Evolutionary conservation across 2,888 invertebrate species (phyloP).

Genomic region (Nemurella pictetii): DNA sequence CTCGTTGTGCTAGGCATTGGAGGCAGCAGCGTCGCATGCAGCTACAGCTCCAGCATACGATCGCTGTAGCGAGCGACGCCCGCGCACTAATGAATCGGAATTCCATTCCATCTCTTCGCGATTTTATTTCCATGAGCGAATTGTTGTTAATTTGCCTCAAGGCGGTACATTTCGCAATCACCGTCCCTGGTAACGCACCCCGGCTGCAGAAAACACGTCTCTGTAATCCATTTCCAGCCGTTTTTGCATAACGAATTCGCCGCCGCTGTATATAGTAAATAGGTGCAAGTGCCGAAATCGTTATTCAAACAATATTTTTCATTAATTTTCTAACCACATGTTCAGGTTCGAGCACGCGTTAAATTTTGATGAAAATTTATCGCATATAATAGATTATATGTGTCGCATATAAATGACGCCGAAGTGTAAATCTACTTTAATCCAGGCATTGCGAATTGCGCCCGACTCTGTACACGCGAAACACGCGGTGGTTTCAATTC

Average conservation of each 20-base stretch:
- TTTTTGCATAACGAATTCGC: too few species aligned
- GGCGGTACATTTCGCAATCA: background rate
- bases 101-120: background rate
- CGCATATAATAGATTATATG: background rate
- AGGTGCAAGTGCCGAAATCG: background rate
- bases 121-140: background rate
- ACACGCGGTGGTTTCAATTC: background rate
- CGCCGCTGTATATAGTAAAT: too few species aligned
- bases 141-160: background rate
- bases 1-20: too few species aligned
- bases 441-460: background rate
- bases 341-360: background rate
- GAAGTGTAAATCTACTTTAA: background rate
- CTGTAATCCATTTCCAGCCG: too few species aligned
- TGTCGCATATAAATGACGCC: background rate
- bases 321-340: background rate
- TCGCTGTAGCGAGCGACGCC: background rate
- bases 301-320: background rate
- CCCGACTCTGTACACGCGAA: background rate
- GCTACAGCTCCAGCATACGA: background rate
- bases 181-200: too few species aligned
- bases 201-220: too few species aligned
- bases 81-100: background rate
- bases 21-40: background rate
- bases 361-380: background rate